Conservation (phyloP, 2,888 invertebrate species). For the Cephalotes varians region DNA sequence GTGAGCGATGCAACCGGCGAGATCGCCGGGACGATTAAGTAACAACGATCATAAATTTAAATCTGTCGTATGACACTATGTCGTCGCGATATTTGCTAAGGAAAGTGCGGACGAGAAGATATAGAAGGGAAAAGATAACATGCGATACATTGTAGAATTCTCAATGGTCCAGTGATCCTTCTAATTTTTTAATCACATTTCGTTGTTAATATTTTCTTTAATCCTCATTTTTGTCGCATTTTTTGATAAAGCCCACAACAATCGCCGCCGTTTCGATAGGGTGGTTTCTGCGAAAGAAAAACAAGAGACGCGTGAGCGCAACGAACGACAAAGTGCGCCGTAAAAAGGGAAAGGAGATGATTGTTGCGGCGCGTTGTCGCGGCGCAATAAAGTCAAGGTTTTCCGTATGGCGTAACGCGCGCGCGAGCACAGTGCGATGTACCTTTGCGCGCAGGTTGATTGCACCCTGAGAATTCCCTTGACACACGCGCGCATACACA, state of each 20-base stretch:
- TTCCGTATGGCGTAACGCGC: conserved; percentile 72
- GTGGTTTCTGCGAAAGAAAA: neutral
- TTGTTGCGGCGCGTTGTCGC: conserved; percentile 47
- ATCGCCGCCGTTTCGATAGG: neutral
- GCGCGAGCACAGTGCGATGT: conserved; percentile 67
- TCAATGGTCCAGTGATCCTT: no score
- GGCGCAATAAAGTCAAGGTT: conserved; percentile 81
- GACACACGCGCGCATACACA: neutral
- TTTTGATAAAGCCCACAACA: neutral
- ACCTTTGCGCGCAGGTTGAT: conserved; percentile 72
- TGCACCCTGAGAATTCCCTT: conserved; percentile 64
- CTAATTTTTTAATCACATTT: neutral
- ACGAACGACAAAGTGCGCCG: conserved; percentile 42
- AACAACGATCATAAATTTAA: neutral
- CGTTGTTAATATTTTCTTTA: neutral
- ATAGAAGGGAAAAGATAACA: no score
- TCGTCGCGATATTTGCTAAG: neutral
- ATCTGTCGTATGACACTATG: no score
- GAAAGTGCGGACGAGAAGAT: no score
- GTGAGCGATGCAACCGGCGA: neutral
- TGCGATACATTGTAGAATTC: no score
- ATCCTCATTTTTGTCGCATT: neutral
- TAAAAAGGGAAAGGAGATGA: conserved; percentile 75
- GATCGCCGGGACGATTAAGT: neutral
- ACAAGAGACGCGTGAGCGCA: conserved; percentile 3